A percentile compares a stretch with the other conserved stretches of the same genome.
Evolutionary conservation across 2,113 vertebrate species (phyloP).

Genomic region (Genyomyrus donnyi): DNA sequence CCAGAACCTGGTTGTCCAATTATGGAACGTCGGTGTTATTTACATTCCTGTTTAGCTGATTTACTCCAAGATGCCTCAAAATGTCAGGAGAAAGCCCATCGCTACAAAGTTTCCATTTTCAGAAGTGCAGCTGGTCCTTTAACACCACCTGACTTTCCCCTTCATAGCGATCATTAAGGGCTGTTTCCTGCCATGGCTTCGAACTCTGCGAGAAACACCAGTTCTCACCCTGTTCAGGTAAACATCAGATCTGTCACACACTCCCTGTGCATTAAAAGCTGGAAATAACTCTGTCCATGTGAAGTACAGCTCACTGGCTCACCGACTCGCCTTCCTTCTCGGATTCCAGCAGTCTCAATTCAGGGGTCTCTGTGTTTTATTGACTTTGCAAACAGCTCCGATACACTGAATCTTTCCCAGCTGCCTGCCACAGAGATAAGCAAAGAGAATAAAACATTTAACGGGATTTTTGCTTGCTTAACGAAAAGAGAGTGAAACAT

Average conservation of each 20-base stretch:
- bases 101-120: background rate
- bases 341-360: background rate
- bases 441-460: background rate
- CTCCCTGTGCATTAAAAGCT: background rate
- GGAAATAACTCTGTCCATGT: background rate
- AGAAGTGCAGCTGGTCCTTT: background rate
- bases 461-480: background rate
- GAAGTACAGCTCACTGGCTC: background rate
- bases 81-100: background rate
- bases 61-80: background rate
- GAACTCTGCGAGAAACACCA: background rate
- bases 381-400: background rate
- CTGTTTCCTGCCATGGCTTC: background rate
- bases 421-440: background rate
- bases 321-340: background rate
- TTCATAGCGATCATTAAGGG: background rate
- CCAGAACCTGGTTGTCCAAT: background rate
- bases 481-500: background rate
- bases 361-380: background rate
- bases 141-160: background rate
- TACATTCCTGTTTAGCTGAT: background rate
- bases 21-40: background rate
- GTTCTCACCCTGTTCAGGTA: background rate
- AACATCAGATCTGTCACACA: background rate
- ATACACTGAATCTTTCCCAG: background rate